These are phyloP conservation scores for Bostrychus sinensis DNA, from an alignment of 2,113 vertebrate genomes.

Conservation along the genomic window DNA sequence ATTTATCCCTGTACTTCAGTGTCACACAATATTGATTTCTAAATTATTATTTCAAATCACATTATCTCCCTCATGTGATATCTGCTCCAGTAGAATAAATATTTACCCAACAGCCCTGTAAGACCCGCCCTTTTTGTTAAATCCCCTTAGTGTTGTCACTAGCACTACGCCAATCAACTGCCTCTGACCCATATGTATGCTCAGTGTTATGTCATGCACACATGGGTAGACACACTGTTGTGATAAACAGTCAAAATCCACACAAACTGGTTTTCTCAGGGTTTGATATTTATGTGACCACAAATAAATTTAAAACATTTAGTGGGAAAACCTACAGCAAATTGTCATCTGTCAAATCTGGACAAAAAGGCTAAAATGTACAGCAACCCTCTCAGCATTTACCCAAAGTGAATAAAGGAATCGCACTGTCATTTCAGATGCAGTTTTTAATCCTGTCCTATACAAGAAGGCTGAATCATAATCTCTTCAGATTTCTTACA, in stretches of 20 bases:
- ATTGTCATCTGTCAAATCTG: slow-evolving; percentile 11
- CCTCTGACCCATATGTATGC: slow-evolving; percentile 49
- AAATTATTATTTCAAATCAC: slow-evolving; percentile 10
- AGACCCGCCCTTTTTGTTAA: slow-evolving; percentile 23
- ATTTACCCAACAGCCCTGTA: slow-evolving; percentile 4
- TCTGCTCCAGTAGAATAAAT: background rate
- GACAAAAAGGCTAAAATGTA: slow-evolving; percentile 2
- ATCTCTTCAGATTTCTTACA: slow-evolving; percentile 20
- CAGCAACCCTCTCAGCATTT: slow-evolving; percentile 2
- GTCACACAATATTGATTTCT: background rate
- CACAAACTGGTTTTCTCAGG: slow-evolving; percentile 21
- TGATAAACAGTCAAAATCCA: slow-evolving; percentile 49
- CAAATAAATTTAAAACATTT: background rate
- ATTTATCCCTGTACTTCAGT: background rate
- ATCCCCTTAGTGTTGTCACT: slow-evolving; percentile 38
- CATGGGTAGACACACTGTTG: slow-evolving; percentile 28
- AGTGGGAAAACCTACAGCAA: no score
- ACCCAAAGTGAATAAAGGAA: slow-evolving; percentile 17
- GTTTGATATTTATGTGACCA: background rate
- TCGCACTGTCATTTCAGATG: slow-evolving; percentile 7
- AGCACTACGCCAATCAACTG: slow-evolving; percentile 47
- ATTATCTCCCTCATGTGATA: background rate
- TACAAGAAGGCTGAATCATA: slow-evolving; percentile 27
- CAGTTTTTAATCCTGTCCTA: slow-evolving; percentile 50
- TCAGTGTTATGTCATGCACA: slow-evolving; percentile 54